Conservation (phyloP, 2,113 vertebrate genomes). For the Cyphomyrus discorhynchus region DNA sequence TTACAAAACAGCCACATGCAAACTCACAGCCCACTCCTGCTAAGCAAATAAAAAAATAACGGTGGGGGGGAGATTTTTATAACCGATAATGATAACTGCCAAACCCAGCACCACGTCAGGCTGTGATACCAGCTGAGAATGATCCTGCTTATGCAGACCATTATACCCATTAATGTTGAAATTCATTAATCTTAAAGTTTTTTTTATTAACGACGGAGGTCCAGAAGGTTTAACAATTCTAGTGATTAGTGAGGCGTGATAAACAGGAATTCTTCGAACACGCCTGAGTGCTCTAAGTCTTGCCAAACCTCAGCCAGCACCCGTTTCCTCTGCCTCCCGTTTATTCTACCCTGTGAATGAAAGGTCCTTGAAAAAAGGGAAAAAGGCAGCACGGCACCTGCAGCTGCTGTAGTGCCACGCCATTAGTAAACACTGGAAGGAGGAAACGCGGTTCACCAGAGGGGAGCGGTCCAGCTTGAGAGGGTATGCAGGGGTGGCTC, state of each 20-base stretch:
- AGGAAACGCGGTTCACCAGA: not conserved
- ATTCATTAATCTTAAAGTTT: not conserved
- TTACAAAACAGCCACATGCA: not conserved
- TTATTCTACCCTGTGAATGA: not conserved
- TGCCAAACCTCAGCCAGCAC: not conserved
- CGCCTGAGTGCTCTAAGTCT: not conserved
- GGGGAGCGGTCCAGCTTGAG: not conserved
- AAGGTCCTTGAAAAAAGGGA: not conserved
- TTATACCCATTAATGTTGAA: not conserved
- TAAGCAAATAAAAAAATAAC: not conserved
- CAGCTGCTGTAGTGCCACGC: not conserved
- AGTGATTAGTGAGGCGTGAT: not conserved
- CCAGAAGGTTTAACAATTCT: not conserved
- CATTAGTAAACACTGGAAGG: not conserved
- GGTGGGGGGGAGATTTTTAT: not conserved
- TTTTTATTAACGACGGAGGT: not conserved
- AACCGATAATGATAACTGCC: not conserved
- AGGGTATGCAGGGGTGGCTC: not conserved
- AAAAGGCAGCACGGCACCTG: not conserved
- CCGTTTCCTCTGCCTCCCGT: not conserved
- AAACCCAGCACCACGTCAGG: not conserved
- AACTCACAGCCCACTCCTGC: not conserved
- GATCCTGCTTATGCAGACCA: not conserved
- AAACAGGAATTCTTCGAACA: not conserved
- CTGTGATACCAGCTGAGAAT: not conserved